Evolutionary conservation across 2,797 vertebrate species (phyloP), one percentile per base, ranked within the genome.

Genomic region (Halcyon badia): DNA sequence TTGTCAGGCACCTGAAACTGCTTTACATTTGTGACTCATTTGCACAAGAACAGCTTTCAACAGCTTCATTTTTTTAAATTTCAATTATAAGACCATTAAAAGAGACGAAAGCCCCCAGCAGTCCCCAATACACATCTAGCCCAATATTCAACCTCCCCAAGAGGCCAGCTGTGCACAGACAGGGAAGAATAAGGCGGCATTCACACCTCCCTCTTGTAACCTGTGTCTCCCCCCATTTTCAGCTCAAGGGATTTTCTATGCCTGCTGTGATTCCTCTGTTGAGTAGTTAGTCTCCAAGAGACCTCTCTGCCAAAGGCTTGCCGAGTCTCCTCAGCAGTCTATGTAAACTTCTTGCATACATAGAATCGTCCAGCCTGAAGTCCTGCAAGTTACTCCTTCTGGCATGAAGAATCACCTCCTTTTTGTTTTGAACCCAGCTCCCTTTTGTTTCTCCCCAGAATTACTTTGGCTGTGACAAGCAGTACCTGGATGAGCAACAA

Each of bases 31-130:
- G 62, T 52, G 31, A 95, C 90, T 79, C 70, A 70, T 84, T 84
- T 82, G 70, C 62, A 87, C 51, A 83, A 90, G 83, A 93, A 90
- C 66, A 84, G 30, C 70, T 93, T 93, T 79, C 51, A 93, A 62
- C 28, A 37, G 73, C 41, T 61, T 69, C 9, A 2, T 64, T 73
- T 73, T 78, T 44, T 35, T 8, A 22, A 20, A 33, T 57, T 66
- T 33, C 6, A 89, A 75, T 57, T 78, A 16, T 30, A 81, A 93
- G 14, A 48, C 39, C 28, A 41, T 44, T 51, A 52, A 76, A 91
- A 76, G 5, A 88, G 58, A 85, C 54, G 16, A 73, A 91, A 88
- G 13, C 24, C 30, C 39, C 20, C 58, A 69, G 70, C 10, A 61
- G 78, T 37, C 61, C 65, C 49, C 58, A 76, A 11, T 39, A 81